These are phyloP conservation scores for Harlomillsia oculata DNA, from an alignment of 1,140 invertebrate species.

Conservation along the genomic window DNA sequence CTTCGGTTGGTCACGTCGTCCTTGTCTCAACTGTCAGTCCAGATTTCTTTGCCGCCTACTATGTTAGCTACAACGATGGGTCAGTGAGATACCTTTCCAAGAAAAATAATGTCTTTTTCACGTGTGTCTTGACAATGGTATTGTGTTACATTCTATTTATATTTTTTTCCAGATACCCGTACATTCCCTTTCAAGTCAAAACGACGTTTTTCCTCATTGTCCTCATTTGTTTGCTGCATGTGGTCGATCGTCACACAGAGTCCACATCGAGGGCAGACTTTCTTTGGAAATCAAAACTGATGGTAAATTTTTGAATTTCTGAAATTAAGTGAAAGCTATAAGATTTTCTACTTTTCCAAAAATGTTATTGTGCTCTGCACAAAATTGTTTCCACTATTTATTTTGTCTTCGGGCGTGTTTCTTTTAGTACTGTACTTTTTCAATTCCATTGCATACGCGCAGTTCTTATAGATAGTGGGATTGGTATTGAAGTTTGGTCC, in stretches of 20 bases:
- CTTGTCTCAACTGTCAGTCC: slow-evolving; percentile 50
- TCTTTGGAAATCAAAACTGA: slow-evolving; percentile 79
- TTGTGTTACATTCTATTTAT: not conserved
- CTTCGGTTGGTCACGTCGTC: slow-evolving; percentile 52
- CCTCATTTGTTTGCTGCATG: slow-evolving; percentile 53
- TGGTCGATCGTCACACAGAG: slow-evolving; percentile 74
- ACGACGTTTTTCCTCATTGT: slow-evolving; percentile 53
- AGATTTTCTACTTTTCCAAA: not conserved
- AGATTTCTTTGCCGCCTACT: slow-evolving; percentile 51
- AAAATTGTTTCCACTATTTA: too few species aligned
- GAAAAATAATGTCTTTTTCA: not conserved
- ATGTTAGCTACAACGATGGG: slow-evolving; percentile 46
- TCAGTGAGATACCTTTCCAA: slow-evolving; percentile 42
- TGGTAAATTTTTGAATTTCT: slow-evolving; percentile 15
- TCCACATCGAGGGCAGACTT: slow-evolving; percentile 79
- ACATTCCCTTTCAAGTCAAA: slow-evolving; percentile 55
- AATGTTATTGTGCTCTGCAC: too few species aligned
- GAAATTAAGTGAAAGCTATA: not conserved
- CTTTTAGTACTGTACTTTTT: too few species aligned
- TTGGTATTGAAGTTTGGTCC: too few species aligned
- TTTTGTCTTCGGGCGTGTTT: too few species aligned
- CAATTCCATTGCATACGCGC: too few species aligned
- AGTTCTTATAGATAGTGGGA: too few species aligned
- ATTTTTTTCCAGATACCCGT: slow-evolving; percentile 49
- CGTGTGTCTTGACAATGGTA: not conserved